Percentiles rank a stretch among this genome's conserved stretches.
Evolutionary conservation across 2,797 vertebrate genomes (phyloP).

Genomic region (Microctenopoma stevenorrisi): DNA sequence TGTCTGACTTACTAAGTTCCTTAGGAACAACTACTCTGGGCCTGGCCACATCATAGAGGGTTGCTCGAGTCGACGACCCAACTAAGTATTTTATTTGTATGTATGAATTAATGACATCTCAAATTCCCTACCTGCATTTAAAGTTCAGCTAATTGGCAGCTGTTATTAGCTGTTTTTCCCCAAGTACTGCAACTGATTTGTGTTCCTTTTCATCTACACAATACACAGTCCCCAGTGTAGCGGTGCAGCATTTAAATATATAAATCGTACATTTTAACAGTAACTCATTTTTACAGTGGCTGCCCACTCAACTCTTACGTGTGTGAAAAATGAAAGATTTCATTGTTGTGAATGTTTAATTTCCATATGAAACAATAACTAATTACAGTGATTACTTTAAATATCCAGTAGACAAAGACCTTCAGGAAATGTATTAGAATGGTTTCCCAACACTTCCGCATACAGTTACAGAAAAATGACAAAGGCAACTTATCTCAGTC

Average conservation of each 20-base stretch:
- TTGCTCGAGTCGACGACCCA: slow-evolving; percentile 22
- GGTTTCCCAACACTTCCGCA: slow-evolving; percentile 85
- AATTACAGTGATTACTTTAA: slow-evolving; percentile 55
- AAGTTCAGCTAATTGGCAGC: slow-evolving; percentile 40
- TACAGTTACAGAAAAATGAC: slow-evolving; percentile 75
- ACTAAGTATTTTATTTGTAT: slow-evolving; percentile 43
- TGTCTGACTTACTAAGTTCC: slow-evolving; percentile 34
- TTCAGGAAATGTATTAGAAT: slow-evolving; percentile 89
- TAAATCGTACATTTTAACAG: slow-evolving; percentile 9
- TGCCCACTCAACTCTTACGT: background rate
- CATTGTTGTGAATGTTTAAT: slow-evolving; percentile 41
- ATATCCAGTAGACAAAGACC: slow-evolving; percentile 59
- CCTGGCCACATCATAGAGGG: slow-evolving; percentile 21
- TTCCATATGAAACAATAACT: slow-evolving; percentile 68
- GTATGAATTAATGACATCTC: slow-evolving; percentile 16
- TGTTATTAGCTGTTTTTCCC: slow-evolving; percentile 32
- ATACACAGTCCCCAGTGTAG: slow-evolving; percentile 19
- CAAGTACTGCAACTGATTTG: slow-evolving; percentile 22
- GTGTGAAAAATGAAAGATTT: slow-evolving; percentile 11
- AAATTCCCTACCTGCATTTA: slow-evolving; percentile 27
- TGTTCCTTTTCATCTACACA: slow-evolving; percentile 29
- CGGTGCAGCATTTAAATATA: slow-evolving; percentile 2
- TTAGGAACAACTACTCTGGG: slow-evolving; percentile 24
- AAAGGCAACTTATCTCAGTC: slow-evolving; percentile 62
- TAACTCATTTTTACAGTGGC: slow-evolving; percentile 24